Base-by-base conservation (phyloP, 2,113 vertebrate genomes). In the Bostrychus sinensis region DNA sequence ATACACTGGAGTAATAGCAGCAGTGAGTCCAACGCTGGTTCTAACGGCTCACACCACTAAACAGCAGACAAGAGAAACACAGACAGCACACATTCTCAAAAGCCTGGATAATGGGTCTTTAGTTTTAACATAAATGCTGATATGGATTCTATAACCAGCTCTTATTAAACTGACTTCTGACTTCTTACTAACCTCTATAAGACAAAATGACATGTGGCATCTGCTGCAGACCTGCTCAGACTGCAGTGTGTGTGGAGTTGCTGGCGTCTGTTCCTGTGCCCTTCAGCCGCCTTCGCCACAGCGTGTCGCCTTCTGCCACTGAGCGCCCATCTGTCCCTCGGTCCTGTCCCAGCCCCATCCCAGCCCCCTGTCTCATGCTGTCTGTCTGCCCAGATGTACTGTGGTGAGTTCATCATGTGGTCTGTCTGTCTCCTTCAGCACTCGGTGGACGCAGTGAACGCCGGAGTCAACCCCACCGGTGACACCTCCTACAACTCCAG, bases 401-500 rank as follows among this genome's bases (percentile, higher is more conserved):
- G 14, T n/a, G 13, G 14, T n/a, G 7, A n/a, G 2, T 41, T 28
- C 42, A 7, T 66, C 4, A 56, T 36, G 0, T 51, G 7, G 17
- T 78, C 25, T 80, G 30, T 76, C 11, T 80, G 12, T 88, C 80
- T 57, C 7, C 0, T 82, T n/a, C n/a, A 99, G 96, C 94, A 94
- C 56, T 96, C 95, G 59, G 91, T 98, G 32, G 95, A 96, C 8
- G 95, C 97, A 23, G 95, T 96, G 67, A 95, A 93, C 0, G 95
- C 94, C 0, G 97, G 97, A 38, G 97, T 99, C 75, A 99, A 93
- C 89, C 97, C 97, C 0, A 73, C 95, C 3, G 96, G 95, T 83
- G 94, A 95, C 67, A 95, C 93, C 0, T 93, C 95, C 39, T 96
- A 94, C 83, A 97, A 91, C 89, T 97, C 93, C 83, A 98, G 96